Evolutionary conservation across 2,888 invertebrate species (phyloP).

Genomic region (Gortyna flavago): DNA sequence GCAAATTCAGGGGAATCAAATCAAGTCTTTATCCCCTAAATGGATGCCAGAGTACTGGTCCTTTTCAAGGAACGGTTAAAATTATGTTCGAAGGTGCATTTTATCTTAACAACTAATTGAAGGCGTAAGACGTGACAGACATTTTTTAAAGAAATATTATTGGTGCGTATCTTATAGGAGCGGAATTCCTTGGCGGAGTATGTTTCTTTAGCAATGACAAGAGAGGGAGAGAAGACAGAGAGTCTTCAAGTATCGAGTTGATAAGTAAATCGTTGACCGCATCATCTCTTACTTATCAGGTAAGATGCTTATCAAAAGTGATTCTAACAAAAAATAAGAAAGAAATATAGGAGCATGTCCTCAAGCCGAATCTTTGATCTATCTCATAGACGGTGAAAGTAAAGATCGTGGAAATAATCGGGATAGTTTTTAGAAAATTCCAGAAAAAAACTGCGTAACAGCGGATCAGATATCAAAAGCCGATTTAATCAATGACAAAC

Average conservation of each 20-base stretch:
- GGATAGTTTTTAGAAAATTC: neutral
- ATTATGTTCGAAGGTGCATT: constrained; percentile 8
- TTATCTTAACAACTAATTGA: constrained; percentile 17
- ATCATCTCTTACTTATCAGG: neutral
- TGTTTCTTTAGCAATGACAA: neutral
- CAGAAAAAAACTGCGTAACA: neutral
- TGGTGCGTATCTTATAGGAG: neutral
- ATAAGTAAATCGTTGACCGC: neutral
- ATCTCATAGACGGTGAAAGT: neutral
- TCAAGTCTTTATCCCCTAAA: constrained; percentile 29
- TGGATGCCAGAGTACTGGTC: constrained; percentile 7
- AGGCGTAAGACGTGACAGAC: neutral
- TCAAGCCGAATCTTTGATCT: neutral
- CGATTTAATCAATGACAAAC: constrained; percentile 20
- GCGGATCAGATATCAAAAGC: constrained; percentile 28
- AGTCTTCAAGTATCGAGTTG: neutral
- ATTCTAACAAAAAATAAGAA: neutral
- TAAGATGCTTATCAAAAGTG: neutral
- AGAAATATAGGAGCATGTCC: neutral
- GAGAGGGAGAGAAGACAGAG: neutral
- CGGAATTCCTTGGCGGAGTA: neutral
- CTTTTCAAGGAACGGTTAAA: constrained; percentile 19
- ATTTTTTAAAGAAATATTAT: neutral
- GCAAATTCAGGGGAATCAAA: constrained; percentile 35
- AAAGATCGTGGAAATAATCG: neutral